A percentile compares a stretch with the other conserved stretches of the same genome.
phyloP scores from a whole-genome alignment of 2,888 invertebrate species.

The Chrysolina haemoptera region DNA sequence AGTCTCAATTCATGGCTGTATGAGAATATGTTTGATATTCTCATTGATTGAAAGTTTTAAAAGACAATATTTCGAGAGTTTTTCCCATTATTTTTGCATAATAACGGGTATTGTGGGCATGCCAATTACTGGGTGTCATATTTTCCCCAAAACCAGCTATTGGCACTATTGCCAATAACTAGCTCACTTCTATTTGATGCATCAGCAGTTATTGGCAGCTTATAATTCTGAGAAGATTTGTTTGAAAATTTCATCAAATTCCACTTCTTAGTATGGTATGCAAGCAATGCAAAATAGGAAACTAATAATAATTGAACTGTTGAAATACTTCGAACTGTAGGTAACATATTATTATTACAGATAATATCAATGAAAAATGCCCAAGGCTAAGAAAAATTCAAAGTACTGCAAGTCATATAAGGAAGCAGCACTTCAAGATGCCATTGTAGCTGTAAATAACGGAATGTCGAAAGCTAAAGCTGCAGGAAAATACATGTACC shows the following conservation, averaged over 20 bases:
- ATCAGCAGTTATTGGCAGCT: background rate
- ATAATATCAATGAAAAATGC: background rate
- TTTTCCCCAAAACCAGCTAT: slow-evolving; percentile 13
- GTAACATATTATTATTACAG: background rate
- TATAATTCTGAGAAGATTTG: too few species aligned
- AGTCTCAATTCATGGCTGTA: slow-evolving; percentile 6
- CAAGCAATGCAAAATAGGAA: too few species aligned
- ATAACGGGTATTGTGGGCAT: background rate
- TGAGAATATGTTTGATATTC: background rate
- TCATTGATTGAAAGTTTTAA: background rate
- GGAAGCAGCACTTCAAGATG: slow-evolving; percentile 32
- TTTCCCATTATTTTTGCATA: background rate
- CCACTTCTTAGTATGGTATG: too few species aligned
- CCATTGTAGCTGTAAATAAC: slow-evolving; percentile 34
- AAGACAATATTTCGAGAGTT: slow-evolving; percentile 8
- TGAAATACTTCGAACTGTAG: too few species aligned
- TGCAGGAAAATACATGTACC: slow-evolving; percentile 32
- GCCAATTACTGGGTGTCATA: slow-evolving; percentile 2
- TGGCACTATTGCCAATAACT: background rate
- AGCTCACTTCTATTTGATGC: background rate
- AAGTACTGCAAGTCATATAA: slow-evolving; percentile 12
- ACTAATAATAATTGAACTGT: too few species aligned
- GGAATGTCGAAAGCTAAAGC: slow-evolving; percentile 36
- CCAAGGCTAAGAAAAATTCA: background rate
- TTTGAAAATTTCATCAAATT: too few species aligned